These are phyloP conservation scores for Prunella himalayana DNA, from an alignment of 2,113 vertebrate genomes.

Conservation along the genomic window DNA sequence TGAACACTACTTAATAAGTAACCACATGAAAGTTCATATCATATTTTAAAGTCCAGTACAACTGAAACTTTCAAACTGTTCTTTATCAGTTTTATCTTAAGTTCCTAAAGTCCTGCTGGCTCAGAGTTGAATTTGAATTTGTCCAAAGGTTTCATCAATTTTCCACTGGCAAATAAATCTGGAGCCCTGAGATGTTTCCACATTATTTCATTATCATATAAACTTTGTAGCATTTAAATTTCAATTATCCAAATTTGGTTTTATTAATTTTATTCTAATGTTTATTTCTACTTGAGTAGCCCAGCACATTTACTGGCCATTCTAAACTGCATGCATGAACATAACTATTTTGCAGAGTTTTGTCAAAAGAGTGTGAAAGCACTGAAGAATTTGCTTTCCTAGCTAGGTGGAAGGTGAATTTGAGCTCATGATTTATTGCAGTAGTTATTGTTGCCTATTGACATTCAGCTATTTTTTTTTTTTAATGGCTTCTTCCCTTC, in stretches of 20 bases:
- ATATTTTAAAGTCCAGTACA: neutral
- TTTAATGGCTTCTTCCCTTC: neutral
- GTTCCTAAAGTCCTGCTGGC: neutral
- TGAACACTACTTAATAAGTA: neutral
- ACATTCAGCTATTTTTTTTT: neutral
- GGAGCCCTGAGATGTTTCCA: neutral
- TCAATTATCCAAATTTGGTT: neutral
- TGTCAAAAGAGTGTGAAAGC: neutral
- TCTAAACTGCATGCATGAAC: neutral
- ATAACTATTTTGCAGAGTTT: neutral
- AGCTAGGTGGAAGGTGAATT: neutral
- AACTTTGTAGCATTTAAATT: neutral
- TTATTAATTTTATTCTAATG: neutral
- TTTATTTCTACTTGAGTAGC: neutral
- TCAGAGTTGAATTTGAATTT: neutral
- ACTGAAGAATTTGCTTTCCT: neutral
- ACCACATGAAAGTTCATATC: rapidly evolving
- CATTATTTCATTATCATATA: neutral
- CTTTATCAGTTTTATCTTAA: neutral
- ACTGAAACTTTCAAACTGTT: neutral
- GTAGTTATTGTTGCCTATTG: neutral
- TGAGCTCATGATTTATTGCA: neutral
- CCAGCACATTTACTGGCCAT: rapidly evolving
- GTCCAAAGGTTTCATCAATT: neutral
- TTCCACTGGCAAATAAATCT: neutral